Evolutionary conservation across 2,113 vertebrate genomes (phyloP).

Genomic region (Struthidea cinerea): DNA sequence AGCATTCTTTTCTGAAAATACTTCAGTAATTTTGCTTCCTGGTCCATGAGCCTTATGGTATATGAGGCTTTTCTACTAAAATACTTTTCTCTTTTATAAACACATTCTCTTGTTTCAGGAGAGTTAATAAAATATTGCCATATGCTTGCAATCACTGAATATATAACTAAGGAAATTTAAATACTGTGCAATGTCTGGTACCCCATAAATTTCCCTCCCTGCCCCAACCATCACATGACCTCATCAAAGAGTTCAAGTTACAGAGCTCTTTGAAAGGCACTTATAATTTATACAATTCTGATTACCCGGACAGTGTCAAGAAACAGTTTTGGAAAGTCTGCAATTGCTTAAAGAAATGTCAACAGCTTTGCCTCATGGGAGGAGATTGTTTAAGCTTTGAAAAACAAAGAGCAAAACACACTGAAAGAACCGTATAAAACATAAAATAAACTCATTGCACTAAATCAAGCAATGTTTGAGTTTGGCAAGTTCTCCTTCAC

Average conservation of each 20-base stretch:
- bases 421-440: not conserved
- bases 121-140: not conserved
- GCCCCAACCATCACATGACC: not conserved
- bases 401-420: not conserved
- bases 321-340: not conserved
- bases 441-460: not conserved
- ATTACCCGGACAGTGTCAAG: not conserved
- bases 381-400: not conserved
- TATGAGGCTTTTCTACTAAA: not conserved
- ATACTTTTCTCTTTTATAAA: not conserved
- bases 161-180: not conserved
- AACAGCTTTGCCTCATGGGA: not conserved
- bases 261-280: not conserved
- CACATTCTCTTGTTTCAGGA: not conserved
- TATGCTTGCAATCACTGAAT: not conserved
- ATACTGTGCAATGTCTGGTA: not conserved
- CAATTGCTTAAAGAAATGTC: not conserved
- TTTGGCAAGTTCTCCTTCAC: not conserved
- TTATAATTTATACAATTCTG: not conserved
- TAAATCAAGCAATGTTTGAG: not conserved
- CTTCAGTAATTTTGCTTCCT: not conserved
- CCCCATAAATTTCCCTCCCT: not conserved
- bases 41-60: not conserved
- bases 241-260: not conserved
- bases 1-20: not conserved